Evolutionary conservation across 2,113 vertebrate species (phyloP), one percentile per base, ranked within the genome.

Genomic region (Oreotrochilus melanogaster): DNA sequence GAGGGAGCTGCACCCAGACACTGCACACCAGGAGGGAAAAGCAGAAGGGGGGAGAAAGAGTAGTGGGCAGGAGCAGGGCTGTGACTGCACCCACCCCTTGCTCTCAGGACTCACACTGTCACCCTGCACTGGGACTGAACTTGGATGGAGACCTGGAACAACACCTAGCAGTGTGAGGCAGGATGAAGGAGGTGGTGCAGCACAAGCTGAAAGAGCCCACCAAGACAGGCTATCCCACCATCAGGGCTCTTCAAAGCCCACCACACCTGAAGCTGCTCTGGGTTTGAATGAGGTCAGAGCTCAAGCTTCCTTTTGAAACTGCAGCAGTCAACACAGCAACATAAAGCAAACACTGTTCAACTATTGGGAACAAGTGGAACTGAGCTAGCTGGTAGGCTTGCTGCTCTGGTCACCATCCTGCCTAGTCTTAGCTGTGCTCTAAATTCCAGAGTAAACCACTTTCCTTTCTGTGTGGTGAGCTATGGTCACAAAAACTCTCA

Each of bases 211-310:
- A 83, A 25, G 11, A 50, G 39, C 9, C 4, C 7, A 18, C 28
- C n/a, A 11, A 64, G 35, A 35, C 50, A 14, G 19, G 31, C 31
- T 51, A 43, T 21, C 35, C 28, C 6, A 25, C 39, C 39, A 18
- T 15, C n/a, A 35, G 35, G 43, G 33, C 28, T 58, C 60, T 6
- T 21, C 42, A 0, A 5, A 88, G 39, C 13, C 47, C 60, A 24
- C 42, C 1, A 0, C 0, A 0, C 56, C 6, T 5, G n/a, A 42
- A 61, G 53, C 60, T 5, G 15, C 48, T 37, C 11, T 2, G 11
- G 37, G 24, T 30, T 12, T 11, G 24, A 28, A 30, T 6, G 7
- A 72, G 43, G 14, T 19, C 14, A 8, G 35, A 89, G 47, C 66
- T 50, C 33, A 10, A 48, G 18, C 18, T 23, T 50, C 53, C 39